These are phyloP conservation scores for Centropus bengalensis DNA, from an alignment of 2,113 vertebrate species.

Conservation along the genomic window DNA sequence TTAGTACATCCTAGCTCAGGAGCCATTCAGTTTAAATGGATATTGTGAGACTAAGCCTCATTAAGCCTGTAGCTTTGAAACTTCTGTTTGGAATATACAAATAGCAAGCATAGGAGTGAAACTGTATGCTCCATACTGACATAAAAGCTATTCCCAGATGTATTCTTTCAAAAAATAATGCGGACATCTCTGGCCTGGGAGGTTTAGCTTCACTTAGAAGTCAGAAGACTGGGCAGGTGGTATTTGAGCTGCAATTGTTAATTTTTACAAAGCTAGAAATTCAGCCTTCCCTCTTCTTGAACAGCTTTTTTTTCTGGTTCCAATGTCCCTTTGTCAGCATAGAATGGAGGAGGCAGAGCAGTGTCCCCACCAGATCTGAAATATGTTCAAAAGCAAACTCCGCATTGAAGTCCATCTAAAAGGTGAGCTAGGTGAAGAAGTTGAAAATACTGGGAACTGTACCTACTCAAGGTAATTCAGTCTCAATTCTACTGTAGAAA, in stretches of 20 bases:
- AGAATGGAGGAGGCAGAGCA: not conserved
- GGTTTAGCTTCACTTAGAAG: not conserved
- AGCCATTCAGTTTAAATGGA: not conserved
- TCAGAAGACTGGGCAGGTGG: not conserved
- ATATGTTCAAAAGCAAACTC: not conserved
- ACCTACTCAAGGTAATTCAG: not conserved
- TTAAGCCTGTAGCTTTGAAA: not conserved
- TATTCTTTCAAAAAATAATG: not conserved
- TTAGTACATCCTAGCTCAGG: not conserved
- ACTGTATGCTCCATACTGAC: not conserved
- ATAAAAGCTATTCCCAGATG: not conserved
- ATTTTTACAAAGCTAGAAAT: not conserved
- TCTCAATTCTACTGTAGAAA: not conserved
- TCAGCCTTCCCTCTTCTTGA: not conserved
- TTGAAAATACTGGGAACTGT: not conserved
- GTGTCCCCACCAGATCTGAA: not conserved
- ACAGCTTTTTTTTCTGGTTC: not conserved
- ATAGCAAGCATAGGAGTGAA: not conserved
- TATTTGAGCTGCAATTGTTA: not conserved
- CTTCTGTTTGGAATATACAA: not conserved
- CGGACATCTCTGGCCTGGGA: not conserved
- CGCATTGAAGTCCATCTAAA: not conserved
- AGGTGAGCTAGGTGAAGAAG: not conserved
- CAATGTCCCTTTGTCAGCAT: not conserved
- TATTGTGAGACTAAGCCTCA: not conserved